These are phyloP conservation scores for Aphelinus certus DNA, from an alignment of 1,140 invertebrate species.

Conservation along the genomic window DNA sequence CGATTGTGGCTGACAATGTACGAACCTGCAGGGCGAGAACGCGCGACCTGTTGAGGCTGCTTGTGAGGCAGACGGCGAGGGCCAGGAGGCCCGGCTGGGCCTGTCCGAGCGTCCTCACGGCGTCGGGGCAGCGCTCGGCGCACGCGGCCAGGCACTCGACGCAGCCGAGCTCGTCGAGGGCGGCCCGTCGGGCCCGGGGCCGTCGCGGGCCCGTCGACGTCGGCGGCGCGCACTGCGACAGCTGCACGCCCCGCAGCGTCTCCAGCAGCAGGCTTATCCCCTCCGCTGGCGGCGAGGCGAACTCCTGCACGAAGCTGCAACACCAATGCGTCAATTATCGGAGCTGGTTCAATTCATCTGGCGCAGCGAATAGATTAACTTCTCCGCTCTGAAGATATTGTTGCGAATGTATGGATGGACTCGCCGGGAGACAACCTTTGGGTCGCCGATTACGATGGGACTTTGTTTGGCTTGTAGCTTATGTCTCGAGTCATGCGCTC, in stretches of 20 bases:
- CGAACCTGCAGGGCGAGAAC: constrained; percentile 85
- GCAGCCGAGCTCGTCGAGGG: constrained; percentile 89
- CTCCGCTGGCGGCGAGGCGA: constrained; percentile 83
- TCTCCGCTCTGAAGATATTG: too few species aligned
- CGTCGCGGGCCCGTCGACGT: constrained; percentile 56
- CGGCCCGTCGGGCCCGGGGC: constrained; percentile 69
- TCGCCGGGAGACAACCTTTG: too few species aligned
- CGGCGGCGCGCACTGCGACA: constrained; percentile 71
- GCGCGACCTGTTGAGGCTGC: constrained; percentile 83
- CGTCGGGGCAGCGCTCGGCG: constrained; percentile 79
- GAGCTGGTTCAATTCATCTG: too few species aligned
- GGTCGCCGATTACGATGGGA: too few species aligned
- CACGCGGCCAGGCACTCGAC: constrained; percentile 86
- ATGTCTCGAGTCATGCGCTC: too few species aligned
- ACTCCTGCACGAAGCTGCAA: constrained; percentile 89
- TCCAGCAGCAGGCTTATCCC: constrained; percentile 84
- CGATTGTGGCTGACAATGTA: neutral
- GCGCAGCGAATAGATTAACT: too few species aligned
- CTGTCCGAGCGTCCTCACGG: constrained; percentile 76
- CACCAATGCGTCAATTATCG: neutral
- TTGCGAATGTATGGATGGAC: too few species aligned
- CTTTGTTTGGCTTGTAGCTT: too few species aligned
- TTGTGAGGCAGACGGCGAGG: constrained; percentile 86
- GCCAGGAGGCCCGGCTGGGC: constrained; percentile 86
- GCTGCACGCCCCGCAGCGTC: constrained; percentile 83